Evolutionary conservation across 2,113 vertebrate genomes (phyloP).

Genomic region (Neolamprologus fasciatus): DNA sequence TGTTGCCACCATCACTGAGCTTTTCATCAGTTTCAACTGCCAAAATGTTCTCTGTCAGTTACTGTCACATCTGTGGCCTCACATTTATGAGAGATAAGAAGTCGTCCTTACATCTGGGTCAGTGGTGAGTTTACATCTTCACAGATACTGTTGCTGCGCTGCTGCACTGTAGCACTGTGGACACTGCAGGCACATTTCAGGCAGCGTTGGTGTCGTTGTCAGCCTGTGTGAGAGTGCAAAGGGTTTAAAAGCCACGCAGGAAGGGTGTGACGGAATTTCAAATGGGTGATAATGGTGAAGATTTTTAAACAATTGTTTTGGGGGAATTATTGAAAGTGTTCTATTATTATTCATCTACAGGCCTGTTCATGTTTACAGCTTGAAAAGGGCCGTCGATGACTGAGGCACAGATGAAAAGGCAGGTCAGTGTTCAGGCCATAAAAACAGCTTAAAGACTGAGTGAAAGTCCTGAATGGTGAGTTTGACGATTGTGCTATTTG

Average conservation of each 20-base stretch:
- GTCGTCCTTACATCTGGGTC: background rate
- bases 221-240: background rate
- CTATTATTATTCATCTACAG: background rate
- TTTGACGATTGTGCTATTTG: background rate
- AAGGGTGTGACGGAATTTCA: background rate
- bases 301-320: background rate
- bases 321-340: background rate
- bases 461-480: background rate
- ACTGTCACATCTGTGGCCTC: background rate
- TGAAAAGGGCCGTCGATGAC: fast-evolving
- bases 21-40: background rate
- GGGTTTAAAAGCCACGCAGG: background rate
- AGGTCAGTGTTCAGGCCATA: background rate
- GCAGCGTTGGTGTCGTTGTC: background rate
- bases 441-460: background rate
- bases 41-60: background rate
- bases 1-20: background rate
- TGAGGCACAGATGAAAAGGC: background rate
- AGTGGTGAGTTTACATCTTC: background rate
- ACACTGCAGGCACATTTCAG: background rate
- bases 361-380: background rate
- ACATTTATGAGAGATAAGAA: background rate
- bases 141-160: background rate
- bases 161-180: background rate
- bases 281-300: background rate